These are phyloP conservation scores for Ashinkailepas kermadecensis DNA, from an alignment of 2,888 invertebrate species.

Conservation along the genomic window DNA sequence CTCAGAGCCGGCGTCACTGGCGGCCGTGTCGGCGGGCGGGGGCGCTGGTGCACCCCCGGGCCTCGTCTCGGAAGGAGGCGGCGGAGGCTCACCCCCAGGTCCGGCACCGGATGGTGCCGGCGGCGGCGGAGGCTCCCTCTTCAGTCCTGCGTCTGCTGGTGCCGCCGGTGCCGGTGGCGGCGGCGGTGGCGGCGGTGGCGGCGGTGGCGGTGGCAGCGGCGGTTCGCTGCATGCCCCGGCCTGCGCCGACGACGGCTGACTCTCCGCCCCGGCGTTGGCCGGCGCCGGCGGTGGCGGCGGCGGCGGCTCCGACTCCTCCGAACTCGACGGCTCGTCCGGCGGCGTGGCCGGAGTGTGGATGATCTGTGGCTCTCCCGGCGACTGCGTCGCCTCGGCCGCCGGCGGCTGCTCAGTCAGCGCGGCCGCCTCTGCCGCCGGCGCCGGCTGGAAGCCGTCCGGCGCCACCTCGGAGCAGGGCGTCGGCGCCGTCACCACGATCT, in stretches of 20 bases:
- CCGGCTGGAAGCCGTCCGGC: conserved; percentile 24
- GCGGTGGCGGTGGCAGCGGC: background rate
- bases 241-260: background rate
- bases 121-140: background rate
- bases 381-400: background rate
- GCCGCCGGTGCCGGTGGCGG: background rate
- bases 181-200: background rate
- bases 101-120: background rate
- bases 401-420: background rate
- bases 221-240: background rate
- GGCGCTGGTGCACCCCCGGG: background rate
- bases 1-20: background rate
- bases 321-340: background rate
- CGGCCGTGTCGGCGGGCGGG: background rate
- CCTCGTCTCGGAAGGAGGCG: background rate
- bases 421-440: background rate
- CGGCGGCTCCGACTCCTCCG: conserved; percentile 5
- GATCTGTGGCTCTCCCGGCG: background rate
- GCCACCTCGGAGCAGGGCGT: conserved; percentile 56
- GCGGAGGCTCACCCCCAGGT: background rate
- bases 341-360: conserved; percentile 21
- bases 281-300: conserved; percentile 3
- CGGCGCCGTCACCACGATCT: conserved; percentile 87
- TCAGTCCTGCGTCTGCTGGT: background rate
- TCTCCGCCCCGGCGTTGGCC: background rate